Base-by-base conservation (phyloP, 2,888 invertebrate genomes). In the Drosophila emarginata region DNA sequence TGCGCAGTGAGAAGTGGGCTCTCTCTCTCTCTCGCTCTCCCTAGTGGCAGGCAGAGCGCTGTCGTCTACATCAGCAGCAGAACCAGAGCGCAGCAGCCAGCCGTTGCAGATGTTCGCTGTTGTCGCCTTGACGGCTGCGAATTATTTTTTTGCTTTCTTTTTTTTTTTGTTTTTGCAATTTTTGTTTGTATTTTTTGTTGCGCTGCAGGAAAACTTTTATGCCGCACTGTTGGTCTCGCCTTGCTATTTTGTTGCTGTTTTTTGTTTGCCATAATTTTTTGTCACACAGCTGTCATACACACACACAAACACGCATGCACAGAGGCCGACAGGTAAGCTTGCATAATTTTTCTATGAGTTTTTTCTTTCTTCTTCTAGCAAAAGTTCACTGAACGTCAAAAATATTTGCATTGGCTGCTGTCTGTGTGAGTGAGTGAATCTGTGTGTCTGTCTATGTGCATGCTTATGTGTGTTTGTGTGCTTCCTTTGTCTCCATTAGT, bases 301-400 rank as follows among this genome's bases (percentile, higher is more conserved):
- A 78, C 69, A 75, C 61, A 76, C 58, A 65, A 56, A 68, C 23
- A 59, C 32, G 32, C 32, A 32, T 32, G 7, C 21, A n/a, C 54
- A 64, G 36, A 32, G 56, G 36, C 61, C 60, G 69, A 40, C 63
- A 50, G 61, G 60, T 59, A 70, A 67, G 78, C 84, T 87, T 87
- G 87, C 84, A 84, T 89, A 89, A 89, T 88, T 87, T 71, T 81
- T 81, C 66, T 83, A 77, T 75, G 78, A 71, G n/a, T 28, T 60
- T 60, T 26, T 60, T 18, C 57, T 59, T 11, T 51, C 50, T 56
- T 63, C 50, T 64, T 61, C 62, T 50, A 15, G 63, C 63, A 73
- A 88, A 88, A 90, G 89, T 90, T 90, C 90, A 90, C 74, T 90
- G 90, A 90, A 90, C 88, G 86, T 90, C 85, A 83, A 89, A 89